Evolutionary conservation across 2,113 vertebrate species (phyloP).

Genomic region (Aleadryas rufinucha): DNA sequence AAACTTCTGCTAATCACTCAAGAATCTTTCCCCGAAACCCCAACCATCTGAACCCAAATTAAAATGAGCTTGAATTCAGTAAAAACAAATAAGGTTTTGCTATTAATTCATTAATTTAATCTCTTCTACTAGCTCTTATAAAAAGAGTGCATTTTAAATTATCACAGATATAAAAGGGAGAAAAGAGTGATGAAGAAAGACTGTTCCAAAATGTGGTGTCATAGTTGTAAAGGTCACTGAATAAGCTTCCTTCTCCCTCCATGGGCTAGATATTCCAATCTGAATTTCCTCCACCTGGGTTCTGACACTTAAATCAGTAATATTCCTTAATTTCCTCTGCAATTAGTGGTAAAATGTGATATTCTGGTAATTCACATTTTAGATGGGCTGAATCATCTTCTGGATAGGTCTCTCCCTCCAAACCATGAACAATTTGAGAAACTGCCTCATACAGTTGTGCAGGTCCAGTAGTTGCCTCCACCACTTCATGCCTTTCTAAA

Average conservation of each 20-base stretch:
- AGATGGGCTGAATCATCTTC: not conserved
- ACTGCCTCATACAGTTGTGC: not conserved
- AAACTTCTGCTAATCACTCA: not conserved
- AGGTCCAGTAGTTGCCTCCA: not conserved
- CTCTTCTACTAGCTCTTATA: not conserved
- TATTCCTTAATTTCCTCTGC: not conserved
- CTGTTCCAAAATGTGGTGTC: not conserved
- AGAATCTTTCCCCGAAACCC: not conserved
- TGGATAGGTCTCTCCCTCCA: not conserved
- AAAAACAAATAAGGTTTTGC: not conserved
- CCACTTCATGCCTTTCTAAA: not conserved
- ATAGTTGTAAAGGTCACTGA: not conserved
- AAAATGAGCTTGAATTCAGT: not conserved
- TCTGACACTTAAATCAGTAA: not conserved
- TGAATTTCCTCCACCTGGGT: not conserved
- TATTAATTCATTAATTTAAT: not conserved
- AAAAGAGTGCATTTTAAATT: not conserved
- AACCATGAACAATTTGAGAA: not conserved
- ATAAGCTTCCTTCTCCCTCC: not conserved
- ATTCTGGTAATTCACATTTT: not conserved
- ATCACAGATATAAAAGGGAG: not conserved
- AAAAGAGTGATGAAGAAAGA: not conserved
- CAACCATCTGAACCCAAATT: not conserved
- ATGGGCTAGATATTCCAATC: not conserved
- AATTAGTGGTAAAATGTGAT: not conserved